phyloP scores from a whole-genome alignment of 2,113 vertebrate species.

The Heterotilapia buettikoferi region DNA sequence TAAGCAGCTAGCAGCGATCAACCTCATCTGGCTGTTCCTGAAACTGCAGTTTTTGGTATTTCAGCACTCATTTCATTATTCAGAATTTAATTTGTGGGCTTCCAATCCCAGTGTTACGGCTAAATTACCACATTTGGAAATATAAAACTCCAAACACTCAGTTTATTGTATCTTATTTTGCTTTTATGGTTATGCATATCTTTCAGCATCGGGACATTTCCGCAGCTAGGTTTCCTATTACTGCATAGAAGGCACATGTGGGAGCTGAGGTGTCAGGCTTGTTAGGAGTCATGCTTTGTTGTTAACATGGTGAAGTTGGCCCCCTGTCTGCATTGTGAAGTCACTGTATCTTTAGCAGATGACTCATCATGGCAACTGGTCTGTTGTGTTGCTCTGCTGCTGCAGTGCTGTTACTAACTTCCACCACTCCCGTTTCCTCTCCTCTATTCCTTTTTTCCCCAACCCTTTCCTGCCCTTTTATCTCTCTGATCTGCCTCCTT shows the following conservation, averaged over 20 bases:
- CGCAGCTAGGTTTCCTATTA: background rate
- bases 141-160: background rate
- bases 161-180: background rate
- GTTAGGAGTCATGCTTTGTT: background rate
- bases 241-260: background rate
- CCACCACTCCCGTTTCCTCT: background rate
- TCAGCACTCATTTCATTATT: background rate
- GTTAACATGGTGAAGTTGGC: background rate
- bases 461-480: background rate
- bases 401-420: constrained; percentile 6
- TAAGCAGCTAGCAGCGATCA: background rate
- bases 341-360: constrained; percentile 11
- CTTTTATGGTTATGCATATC: background rate
- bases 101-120: background rate
- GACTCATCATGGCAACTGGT: constrained; percentile 31
- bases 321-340: constrained; percentile 17
- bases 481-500: background rate
- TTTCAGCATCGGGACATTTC: background rate
- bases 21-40: background rate
- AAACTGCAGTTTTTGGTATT: background rate
- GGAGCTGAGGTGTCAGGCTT: background rate
- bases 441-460: background rate
- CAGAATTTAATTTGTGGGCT: background rate
- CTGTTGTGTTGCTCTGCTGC: constrained; percentile 18
- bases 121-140: background rate